Evolutionary conservation across 1,140 invertebrate species (phyloP).

Genomic region (Procambarus clarkii): DNA sequence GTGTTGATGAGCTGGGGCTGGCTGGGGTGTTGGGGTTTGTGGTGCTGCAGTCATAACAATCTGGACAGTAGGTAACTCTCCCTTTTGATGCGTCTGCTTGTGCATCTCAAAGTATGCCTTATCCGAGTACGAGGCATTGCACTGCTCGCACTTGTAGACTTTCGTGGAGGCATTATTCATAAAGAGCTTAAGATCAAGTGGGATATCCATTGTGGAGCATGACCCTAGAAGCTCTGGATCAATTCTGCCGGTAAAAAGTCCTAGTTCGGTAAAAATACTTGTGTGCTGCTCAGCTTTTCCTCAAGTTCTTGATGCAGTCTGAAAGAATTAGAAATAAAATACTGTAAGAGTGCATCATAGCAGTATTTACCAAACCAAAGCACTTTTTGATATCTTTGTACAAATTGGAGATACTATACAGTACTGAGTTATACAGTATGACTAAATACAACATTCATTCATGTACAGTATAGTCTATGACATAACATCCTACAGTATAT

Average conservation of each 20-base stretch:
- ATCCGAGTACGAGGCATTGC: constrained; percentile 52
- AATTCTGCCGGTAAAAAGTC: constrained; percentile 4
- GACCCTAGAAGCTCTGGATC: constrained; percentile 20
- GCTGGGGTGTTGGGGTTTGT: constrained; percentile 26
- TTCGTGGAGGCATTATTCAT: constrained; percentile 48
- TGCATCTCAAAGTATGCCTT: constrained; percentile 52
- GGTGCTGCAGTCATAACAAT: constrained; percentile 30
- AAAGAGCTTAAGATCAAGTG: constrained; percentile 55
- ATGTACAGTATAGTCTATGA: no score
- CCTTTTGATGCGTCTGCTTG: constrained; percentile 49
- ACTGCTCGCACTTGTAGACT: constrained; percentile 57
- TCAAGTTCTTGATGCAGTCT: not conserved
- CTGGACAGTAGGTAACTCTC: constrained; percentile 16
- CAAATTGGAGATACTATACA: no score
- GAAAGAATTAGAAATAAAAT: not conserved
- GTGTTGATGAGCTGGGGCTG: constrained; percentile 40
- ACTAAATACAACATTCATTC: no score
- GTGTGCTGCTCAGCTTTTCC: not conserved
- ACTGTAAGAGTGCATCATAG: not conserved
- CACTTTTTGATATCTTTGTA: no score
- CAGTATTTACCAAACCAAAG: no score
- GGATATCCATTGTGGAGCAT: constrained; percentile 54
- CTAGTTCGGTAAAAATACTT: not conserved
- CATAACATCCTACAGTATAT: no score
- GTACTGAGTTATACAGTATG: no score